A percentile compares a stretch with the other conserved stretches of the same genome.
Evolutionary conservation across 2,797 vertebrate species (phyloP).

Genomic region (Oreochromis grahami): DNA sequence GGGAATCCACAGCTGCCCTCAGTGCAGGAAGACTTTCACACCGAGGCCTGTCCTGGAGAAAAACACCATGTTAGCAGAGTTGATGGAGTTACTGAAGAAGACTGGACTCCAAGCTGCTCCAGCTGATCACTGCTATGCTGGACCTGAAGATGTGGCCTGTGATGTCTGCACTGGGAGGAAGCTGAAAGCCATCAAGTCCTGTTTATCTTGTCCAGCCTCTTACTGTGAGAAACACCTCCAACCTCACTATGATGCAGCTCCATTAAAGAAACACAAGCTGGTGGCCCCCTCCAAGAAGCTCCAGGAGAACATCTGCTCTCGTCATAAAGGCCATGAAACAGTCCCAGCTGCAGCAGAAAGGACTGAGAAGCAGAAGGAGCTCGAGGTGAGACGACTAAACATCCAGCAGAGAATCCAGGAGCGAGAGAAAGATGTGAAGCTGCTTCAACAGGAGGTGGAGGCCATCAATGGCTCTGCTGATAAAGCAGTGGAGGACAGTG

Average conservation of each 20-base stretch:
- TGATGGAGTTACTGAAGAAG: background rate
- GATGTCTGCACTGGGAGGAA: background rate
- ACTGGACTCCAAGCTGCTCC: background rate
- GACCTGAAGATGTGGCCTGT: background rate
- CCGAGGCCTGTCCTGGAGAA: background rate
- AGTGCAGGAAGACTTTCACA: background rate
- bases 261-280: no score
- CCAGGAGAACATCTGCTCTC: background rate
- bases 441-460: no score
- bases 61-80: background rate
- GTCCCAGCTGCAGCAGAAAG: no score
- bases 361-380: no score
- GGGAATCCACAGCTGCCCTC: background rate
- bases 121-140: background rate
- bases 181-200: background rate
- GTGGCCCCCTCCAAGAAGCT: no score
- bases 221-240: rapidly evolving
- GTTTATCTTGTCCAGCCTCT: rapidly evolving
- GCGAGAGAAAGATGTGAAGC: no score
- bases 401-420: no score
- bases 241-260: background rate
- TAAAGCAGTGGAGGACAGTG: no score
- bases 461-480: no score
- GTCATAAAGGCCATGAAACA: rapidly evolving
- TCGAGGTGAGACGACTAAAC: no score